phyloP scores from a whole-genome alignment of 2,888 invertebrate species.

The Euphydryas editha region DNA sequence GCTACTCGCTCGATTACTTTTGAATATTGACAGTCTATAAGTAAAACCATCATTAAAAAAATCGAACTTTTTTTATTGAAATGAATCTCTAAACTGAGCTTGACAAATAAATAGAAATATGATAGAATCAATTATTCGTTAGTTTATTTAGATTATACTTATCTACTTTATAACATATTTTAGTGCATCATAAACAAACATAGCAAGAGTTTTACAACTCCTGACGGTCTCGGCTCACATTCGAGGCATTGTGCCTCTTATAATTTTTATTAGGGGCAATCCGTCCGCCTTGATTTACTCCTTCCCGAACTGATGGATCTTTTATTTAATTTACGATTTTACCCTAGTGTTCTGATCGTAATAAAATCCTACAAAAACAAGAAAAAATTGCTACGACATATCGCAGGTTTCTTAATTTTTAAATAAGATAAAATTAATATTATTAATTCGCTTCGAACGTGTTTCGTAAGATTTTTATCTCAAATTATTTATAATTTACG shows the following conservation, averaged over 20 bases:
- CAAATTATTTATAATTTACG: neutral
- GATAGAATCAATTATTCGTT: constrained; percentile 76
- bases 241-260: constrained; percentile 82
- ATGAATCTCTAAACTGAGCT: neutral
- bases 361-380: constrained; percentile 79
- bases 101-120: constrained; percentile 61
- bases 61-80: constrained; percentile 39
- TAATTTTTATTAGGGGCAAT: constrained; percentile 84
- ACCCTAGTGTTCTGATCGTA: constrained; percentile 75
- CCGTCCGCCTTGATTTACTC: constrained; percentile 82
- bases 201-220: constrained; percentile 80
- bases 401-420: constrained; percentile 21
- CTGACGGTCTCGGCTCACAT: constrained; percentile 78
- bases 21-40: neutral
- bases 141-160: constrained; percentile 82
- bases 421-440: neutral
- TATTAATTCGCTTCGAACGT: neutral
- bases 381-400: constrained; percentile 65
- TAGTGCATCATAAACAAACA: constrained; percentile 83
- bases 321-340: constrained; percentile 80
- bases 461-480: neutral
- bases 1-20: constrained; percentile 18
- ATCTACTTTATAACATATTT: constrained; percentile 84
- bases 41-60: constrained; percentile 3
- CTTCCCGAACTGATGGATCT: constrained; percentile 83